A percentile compares a stretch with the other conserved stretches of the same genome.
phyloP scores from a whole-genome alignment of 2,797 vertebrate genomes.

The Sphenodon punctatus region DNA sequence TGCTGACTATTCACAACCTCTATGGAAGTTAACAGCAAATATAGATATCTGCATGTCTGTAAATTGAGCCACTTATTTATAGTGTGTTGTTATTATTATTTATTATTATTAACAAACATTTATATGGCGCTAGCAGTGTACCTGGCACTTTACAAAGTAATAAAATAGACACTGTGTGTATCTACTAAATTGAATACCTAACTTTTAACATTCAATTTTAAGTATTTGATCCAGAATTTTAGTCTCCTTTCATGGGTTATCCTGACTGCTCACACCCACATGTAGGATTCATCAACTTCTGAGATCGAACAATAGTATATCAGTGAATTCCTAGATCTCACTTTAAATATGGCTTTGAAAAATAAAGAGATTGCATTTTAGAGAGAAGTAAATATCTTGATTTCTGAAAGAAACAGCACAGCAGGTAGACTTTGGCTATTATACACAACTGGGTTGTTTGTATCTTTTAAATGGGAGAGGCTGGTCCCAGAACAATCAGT shows the following conservation, averaged over 20 bases:
- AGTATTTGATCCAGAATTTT: neutral
- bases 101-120: too few relatives aligned
- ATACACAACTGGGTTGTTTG: fast-evolving
- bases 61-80: neutral
- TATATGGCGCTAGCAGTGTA: too few relatives aligned
- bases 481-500: neutral
- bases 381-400: neutral
- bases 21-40: neutral
- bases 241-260: too few relatives aligned
- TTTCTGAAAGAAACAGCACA: neutral
- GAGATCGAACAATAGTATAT: neutral
- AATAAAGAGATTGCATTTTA: neutral
- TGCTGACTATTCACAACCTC: neutral
- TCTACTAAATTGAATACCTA: neutral
- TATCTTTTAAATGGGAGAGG: neutral
- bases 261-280: too few relatives aligned
- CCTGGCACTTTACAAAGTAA: too few relatives aligned
- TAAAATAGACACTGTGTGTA: too few relatives aligned
- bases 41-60: neutral
- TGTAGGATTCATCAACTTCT: fast-evolving
- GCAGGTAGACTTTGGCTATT: neutral
- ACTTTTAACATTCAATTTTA: neutral
- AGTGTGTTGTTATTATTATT: too few relatives aligned
- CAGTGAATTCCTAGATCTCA: neutral
- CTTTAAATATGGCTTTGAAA: neutral